Evolutionary conservation across 2,797 vertebrate genomes (phyloP).

Genomic region (Aplochiton taeniatus): DNA sequence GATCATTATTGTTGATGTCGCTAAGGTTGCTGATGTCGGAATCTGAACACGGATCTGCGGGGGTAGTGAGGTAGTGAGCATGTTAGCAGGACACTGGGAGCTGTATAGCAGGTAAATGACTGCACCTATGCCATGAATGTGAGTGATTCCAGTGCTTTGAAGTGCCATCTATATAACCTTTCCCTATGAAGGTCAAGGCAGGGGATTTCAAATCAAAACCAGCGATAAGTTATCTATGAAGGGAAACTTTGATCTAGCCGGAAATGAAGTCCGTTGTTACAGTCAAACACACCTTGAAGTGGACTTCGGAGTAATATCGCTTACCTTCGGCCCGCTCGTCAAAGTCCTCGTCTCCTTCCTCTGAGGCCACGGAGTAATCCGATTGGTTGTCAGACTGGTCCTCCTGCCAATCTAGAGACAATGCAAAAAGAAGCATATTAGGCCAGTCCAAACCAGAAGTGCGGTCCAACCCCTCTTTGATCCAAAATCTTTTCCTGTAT

Average conservation of each 20-base stretch:
- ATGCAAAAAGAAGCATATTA: slow-evolving; percentile 4
- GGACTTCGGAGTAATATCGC: slow-evolving; percentile 5
- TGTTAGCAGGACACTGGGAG: slow-evolving; percentile 34
- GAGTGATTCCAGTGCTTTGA: too few relatives aligned
- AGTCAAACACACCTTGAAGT: neutral
- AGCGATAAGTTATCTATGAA: too few relatives aligned
- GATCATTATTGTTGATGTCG: slow-evolving; percentile 15
- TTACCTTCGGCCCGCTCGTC: slow-evolving; percentile 95
- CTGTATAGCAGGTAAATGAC: neutral
- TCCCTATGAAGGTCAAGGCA: too few relatives aligned
- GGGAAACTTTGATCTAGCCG: too few relatives aligned
- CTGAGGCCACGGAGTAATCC: slow-evolving; percentile 97
- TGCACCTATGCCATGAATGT: too few relatives aligned
- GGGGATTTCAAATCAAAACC: too few relatives aligned
- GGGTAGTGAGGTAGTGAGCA: slow-evolving; percentile 33
- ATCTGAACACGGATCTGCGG: slow-evolving; percentile 46
- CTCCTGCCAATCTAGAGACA: slow-evolving; percentile 93
- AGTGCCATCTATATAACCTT: too few relatives aligned
- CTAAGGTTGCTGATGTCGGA: slow-evolving; percentile 49
- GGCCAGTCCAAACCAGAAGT: neutral
- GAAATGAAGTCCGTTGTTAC: too few relatives aligned
- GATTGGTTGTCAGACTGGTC: slow-evolving; percentile 99
- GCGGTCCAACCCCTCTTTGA: too few relatives aligned
- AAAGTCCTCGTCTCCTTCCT: slow-evolving; percentile 98
- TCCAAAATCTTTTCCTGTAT: too few relatives aligned